Conservation (phyloP, 2,888 invertebrate genomes). For the Tricholauxania praeusta region DNA sequence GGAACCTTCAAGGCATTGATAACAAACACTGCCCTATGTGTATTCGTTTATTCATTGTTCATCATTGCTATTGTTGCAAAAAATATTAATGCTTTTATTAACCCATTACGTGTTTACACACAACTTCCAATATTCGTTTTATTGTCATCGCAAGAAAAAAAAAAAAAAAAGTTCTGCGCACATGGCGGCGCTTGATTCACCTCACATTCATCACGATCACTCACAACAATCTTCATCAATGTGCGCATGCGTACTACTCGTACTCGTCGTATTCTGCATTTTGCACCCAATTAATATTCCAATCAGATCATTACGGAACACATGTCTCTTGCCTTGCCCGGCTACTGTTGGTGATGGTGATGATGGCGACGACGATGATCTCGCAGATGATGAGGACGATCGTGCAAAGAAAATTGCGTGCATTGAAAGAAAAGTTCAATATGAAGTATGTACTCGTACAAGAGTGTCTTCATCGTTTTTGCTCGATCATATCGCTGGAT, state of each 20-base stretch:
- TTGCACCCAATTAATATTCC: slow-evolving; percentile 62
- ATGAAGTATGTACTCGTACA: neutral
- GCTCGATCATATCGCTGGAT: slow-evolving; percentile 29
- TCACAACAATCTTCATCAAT: slow-evolving; percentile 13
- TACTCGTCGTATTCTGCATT: slow-evolving; percentile 27
- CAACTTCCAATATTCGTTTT: no score
- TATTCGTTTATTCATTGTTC: no score
- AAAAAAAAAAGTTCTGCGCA: slow-evolving; percentile 9
- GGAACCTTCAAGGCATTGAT: no score
- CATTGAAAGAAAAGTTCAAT: neutral
- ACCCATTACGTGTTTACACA: no score
- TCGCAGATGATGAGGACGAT: slow-evolving; percentile 5
- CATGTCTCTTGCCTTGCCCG: slow-evolving; percentile 53
- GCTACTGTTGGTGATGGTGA: slow-evolving; percentile 39
- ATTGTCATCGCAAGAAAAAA: neutral
- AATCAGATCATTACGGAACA: slow-evolving; percentile 62
- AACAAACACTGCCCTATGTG: no score
- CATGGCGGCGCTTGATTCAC: slow-evolving; percentile 15
- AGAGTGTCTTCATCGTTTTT: neutral
- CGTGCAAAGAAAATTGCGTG: slow-evolving; percentile 1
- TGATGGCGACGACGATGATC: slow-evolving; percentile 27
- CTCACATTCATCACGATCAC: slow-evolving; percentile 32
- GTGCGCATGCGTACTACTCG: slow-evolving; percentile 5
- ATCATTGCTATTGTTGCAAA: no score
- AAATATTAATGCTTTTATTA: no score